phyloP scores from a whole-genome alignment of 2,888 invertebrate species.

The Crematogaster levior region DNA sequence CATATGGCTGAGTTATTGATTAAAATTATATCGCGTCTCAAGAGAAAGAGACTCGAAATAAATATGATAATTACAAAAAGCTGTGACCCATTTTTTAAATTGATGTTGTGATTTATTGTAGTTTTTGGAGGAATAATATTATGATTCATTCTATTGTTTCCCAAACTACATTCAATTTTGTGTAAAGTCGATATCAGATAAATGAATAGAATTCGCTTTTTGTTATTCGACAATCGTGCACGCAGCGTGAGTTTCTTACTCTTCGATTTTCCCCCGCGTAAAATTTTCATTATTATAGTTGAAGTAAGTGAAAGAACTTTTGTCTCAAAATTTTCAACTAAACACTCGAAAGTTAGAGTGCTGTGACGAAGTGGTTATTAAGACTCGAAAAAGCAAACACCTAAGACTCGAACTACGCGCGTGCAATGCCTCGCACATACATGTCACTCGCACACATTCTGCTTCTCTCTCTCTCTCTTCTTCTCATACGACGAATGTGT shows the following conservation, averaged over 20 bases:
- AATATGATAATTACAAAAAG: conserved; percentile 48
- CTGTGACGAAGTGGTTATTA: conserved; percentile 54
- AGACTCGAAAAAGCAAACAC: conserved; percentile 53
- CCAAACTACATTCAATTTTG: background rate
- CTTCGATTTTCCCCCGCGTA: background rate
- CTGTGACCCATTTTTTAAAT: background rate
- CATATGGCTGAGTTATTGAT: conserved; percentile 15
- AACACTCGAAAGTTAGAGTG: conserved; percentile 53
- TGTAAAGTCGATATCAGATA: background rate
- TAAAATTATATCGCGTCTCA: conserved; percentile 1
- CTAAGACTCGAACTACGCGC: conserved; percentile 16
- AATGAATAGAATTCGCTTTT: background rate
- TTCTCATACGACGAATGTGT: conserved; percentile 16
- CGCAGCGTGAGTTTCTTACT: background rate
- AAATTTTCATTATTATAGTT: conserved; percentile 22
- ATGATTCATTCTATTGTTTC: background rate
- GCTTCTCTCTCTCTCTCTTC: background rate
- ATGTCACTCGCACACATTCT: background rate
- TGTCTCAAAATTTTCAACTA: conserved; percentile 51
- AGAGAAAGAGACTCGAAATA: conserved; percentile 4
- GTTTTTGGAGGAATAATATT: background rate
- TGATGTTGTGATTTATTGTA: background rate
- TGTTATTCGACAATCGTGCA: background rate
- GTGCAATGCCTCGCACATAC: background rate
- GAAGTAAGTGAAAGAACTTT: conserved; percentile 52